Evolutionary conservation across 2,113 vertebrate genomes (phyloP).

Genomic region (Nipponia nippon): DNA sequence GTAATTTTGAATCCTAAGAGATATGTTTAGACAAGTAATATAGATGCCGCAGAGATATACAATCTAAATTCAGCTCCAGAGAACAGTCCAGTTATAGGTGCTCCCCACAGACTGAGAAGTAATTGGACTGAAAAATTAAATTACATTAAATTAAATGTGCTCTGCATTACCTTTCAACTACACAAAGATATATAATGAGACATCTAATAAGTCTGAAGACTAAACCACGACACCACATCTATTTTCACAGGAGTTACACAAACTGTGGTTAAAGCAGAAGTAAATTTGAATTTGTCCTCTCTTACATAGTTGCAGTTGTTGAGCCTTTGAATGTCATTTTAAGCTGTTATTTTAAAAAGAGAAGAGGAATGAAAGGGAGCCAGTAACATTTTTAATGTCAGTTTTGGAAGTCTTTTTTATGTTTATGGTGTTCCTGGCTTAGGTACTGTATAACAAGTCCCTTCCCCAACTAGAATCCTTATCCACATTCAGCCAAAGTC

Average conservation of each 20-base stretch:
- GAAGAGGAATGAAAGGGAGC: neutral
- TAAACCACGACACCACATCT: neutral
- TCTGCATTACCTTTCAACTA: neutral
- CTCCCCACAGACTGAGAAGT: neutral
- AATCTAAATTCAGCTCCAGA: neutral
- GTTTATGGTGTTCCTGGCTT: neutral
- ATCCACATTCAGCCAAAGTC: neutral
- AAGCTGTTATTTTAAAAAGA: neutral
- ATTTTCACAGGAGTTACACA: neutral
- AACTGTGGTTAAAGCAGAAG: neutral
- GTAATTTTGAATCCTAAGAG: constrained; percentile 5
- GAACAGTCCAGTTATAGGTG: neutral
- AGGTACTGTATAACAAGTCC: neutral
- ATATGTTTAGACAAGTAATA: constrained; percentile 37
- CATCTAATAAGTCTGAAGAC: neutral
- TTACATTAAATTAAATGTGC: neutral
- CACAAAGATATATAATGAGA: neutral
- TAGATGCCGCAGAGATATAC: constrained; percentile 22
- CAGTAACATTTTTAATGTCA: neutral
- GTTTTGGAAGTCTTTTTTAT: neutral
- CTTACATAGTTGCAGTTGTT: neutral
- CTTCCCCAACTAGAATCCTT: neutral
- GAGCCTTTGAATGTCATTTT: neutral
- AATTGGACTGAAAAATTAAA: neutral
- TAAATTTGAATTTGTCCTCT: neutral